phyloP scores from a whole-genome alignment of 2,797 vertebrate species.

The Dermochelys coriacea region DNA sequence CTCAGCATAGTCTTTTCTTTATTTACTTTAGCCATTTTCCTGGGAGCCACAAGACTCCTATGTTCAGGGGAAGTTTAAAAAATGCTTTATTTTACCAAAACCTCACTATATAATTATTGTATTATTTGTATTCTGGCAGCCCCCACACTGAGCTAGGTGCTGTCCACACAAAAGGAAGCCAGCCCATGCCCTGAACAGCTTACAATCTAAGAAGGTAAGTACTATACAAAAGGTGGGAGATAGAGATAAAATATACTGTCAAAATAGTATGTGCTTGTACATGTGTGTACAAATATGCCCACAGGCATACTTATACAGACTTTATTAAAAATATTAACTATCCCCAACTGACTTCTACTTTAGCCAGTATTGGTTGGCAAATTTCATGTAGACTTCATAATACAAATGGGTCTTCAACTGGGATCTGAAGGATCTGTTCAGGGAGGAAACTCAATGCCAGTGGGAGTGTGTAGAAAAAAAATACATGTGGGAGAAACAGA shows the following conservation, averaged over 20 bases:
- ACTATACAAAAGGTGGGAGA: not conserved
- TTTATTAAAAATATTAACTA: not conserved
- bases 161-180: not conserved
- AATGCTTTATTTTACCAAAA: not conserved
- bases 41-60: not conserved
- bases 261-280: not conserved
- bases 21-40: not conserved
- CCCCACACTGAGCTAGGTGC: not conserved
- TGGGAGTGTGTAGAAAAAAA: not conserved
- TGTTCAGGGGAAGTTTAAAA: not conserved
- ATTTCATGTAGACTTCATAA: not conserved
- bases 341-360: not conserved
- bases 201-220: not conserved
- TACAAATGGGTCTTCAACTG: not conserved
- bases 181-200: not conserved
- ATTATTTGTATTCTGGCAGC: not conserved
- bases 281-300: not conserved
- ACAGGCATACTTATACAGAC: not conserved
- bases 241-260: not conserved
- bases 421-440: not conserved
- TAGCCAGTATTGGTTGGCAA: not conserved
- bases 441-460: not conserved
- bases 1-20: not conserved
- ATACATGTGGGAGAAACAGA: not conserved
- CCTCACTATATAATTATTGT: not conserved